A percentile compares a stretch with the other conserved stretches of the same genome.
Conservation (phyloP, 2,113 vertebrate species). For the Peromyscus polionotus region DNA sequence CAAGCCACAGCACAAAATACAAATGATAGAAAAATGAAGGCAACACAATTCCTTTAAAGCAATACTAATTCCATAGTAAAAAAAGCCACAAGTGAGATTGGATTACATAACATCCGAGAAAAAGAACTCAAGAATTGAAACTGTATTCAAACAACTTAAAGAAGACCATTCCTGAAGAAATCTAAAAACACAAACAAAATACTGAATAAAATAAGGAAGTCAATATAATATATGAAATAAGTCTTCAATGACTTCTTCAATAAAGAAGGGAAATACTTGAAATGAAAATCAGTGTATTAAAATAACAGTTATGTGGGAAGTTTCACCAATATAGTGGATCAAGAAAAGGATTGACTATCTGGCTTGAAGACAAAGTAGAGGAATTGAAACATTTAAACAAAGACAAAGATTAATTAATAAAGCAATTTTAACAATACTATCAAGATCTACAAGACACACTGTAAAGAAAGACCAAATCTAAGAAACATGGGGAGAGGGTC, state of each 20-base stretch:
- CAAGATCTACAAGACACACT: not conserved
- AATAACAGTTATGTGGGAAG: not conserved
- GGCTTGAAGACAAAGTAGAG: not conserved
- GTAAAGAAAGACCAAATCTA: not conserved
- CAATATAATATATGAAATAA: not conserved
- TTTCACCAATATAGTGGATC: not conserved
- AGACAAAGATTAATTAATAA: not conserved
- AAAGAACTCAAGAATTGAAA: not conserved
- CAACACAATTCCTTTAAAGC: not conserved
- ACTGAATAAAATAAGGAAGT: not conserved
- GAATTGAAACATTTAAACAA: not conserved
- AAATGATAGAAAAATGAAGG: not conserved
- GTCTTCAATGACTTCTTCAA: not conserved
- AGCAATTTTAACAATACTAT: not conserved
- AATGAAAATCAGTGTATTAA: not conserved
- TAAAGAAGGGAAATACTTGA: not conserved
- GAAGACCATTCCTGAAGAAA: not conserved
- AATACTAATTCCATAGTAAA: not conserved
- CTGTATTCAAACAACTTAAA: not conserved
- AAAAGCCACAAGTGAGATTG: not conserved
- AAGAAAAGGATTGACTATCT: not conserved
- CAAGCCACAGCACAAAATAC: not conserved
- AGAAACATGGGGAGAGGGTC: not conserved
- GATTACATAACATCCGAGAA: not conserved
- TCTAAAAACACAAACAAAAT: not conserved